Base-by-base conservation (phyloP, 2,113 vertebrate species). In the Microtus oregoni region DNA sequence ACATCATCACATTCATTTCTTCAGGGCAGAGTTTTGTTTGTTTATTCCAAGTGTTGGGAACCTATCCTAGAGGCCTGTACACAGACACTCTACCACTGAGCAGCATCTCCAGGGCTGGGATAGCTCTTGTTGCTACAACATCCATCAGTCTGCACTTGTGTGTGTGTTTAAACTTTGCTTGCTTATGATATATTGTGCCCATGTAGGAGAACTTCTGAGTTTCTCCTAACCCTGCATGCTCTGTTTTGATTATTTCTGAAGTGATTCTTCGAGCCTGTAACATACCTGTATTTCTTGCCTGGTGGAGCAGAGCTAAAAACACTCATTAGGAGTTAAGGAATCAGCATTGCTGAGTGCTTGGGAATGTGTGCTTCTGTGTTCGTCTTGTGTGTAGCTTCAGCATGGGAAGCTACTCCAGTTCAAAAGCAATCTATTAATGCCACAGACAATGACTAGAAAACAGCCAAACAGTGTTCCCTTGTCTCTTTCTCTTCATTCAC, bases 271-370 rank as follows among this genome's bases (percentile, higher is more conserved):
- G 75, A 93, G 87, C 19, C n/a, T 22, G 2, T 93, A 87, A 95
- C 79, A 72, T 88, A 85, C 91, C 91, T 77, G n/a, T 90, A 58
- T 52, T 67, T 86, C 87, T 94, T 88, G 68, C 95, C 86, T 87
- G 83, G 92, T 86, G 47, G 95, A 76, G 65, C 38, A 52, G 97
- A 93, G 75, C 93, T 97, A 95, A 97, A 97, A 97, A 97, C 97
- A 97, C 75, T 95, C 89, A 52, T 41, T 95, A 96, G 79, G 15
- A 96, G 73, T 68, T 72, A 92, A 90, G 90, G 72, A 72, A 92
- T 73, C 76, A 81, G 73, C 38, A 3, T 87, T 67, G 79, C 79
- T 92, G 95, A 93, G 96, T 14, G 95, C 58, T 81, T 96, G 90
- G 26, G 22, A 63, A 73, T 52, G 52, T 86, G 81, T 91, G 55